Evolutionary conservation across 2,113 vertebrate genomes (phyloP).

Genomic region (Hoplias malabaricus): DNA sequence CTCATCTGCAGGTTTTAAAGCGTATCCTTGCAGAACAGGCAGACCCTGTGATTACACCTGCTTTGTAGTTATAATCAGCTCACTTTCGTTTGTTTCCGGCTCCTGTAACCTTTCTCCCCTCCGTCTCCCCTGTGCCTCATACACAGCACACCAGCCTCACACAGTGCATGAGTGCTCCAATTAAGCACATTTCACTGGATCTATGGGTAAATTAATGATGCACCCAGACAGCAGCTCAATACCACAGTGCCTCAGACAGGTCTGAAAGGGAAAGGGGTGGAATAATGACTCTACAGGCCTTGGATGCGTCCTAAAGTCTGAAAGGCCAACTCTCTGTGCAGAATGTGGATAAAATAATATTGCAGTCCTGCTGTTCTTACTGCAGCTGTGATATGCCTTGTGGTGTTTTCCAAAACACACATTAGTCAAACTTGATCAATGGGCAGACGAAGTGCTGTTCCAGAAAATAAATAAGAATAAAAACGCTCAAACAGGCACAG

Average conservation of each 20-base stretch:
- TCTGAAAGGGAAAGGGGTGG: background rate
- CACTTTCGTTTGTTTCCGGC: background rate
- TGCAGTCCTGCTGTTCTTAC: background rate
- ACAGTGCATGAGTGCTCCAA: background rate
- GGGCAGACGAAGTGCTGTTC: no score
- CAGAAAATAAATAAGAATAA: no score
- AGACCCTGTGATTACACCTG: conserved; percentile 29
- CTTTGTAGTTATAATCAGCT: conserved; percentile 29
- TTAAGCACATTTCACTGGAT: conserved; percentile 3
- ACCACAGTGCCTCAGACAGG: background rate
- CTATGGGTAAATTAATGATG: conserved; percentile 3
- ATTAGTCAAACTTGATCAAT: background rate
- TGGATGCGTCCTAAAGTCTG: background rate
- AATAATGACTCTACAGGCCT: background rate
- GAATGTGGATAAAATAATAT: background rate
- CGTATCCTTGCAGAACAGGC: conserved; percentile 2
- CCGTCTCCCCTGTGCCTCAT: background rate
- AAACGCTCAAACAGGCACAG: no score
- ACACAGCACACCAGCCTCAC: background rate
- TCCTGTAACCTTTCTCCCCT: background rate
- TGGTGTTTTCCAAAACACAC: background rate
- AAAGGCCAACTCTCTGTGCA: background rate
- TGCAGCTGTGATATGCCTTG: background rate
- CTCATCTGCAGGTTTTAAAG: conserved; percentile 20
- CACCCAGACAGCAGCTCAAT: background rate